Conservation (phyloP, 1,140 invertebrate genomes). For the Nomia melanderi region DNA sequence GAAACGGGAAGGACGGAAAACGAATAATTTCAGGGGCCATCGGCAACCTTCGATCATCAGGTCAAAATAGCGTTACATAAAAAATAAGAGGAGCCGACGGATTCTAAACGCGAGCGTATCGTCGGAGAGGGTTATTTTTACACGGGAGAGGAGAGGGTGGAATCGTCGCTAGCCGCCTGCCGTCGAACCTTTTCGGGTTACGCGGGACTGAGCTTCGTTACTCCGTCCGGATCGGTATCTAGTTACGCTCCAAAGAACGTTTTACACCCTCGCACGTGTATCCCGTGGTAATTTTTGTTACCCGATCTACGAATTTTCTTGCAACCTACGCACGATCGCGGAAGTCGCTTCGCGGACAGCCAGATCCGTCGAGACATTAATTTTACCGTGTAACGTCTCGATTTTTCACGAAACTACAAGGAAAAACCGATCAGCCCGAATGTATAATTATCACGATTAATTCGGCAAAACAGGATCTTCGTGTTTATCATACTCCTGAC, state of each 20-base stretch:
- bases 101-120: constrained; percentile 61
- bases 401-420: no score
- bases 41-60: no score
- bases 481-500: neutral
- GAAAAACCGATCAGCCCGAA: no score
- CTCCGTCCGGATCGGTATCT: constrained; percentile 68
- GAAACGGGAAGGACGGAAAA: neutral
- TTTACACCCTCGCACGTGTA: neutral
- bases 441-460: no score
- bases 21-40: neutral
- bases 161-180: constrained; percentile 45
- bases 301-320: neutral
- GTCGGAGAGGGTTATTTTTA: constrained; percentile 77
- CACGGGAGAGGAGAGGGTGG: constrained; percentile 57
- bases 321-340: neutral
- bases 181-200: constrained; percentile 79
- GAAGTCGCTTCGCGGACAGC: neutral
- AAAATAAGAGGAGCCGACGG: constrained; percentile 26
- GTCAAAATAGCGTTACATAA: constrained; percentile 10
- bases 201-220: constrained; percentile 64
- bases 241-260: constrained; percentile 67
- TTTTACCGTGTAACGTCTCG: no score
- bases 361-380: neutral
- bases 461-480: no score
- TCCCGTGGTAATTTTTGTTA: neutral